A percentile compares a stretch with the other conserved stretches of the same genome.
Conservation (phyloP, 1,140 invertebrate species). For the Oryctes rhinoceros region DNA sequence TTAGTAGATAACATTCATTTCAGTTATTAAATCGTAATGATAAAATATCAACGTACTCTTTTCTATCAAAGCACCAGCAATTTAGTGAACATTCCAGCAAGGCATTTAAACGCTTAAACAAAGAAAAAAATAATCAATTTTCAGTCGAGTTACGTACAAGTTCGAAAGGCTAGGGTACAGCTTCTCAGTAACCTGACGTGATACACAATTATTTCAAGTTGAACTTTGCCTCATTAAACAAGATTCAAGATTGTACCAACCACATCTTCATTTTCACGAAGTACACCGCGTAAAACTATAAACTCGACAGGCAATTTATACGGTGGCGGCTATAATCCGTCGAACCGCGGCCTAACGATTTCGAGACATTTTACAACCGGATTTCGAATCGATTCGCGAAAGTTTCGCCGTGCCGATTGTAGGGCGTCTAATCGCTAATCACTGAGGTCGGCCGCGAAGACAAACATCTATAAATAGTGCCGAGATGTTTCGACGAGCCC, state of each 20-base stretch:
- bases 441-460: not conserved
- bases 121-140: no score
- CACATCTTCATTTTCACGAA: not conserved
- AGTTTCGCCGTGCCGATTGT: not conserved
- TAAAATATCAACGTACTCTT: no score
- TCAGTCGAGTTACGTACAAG: no score
- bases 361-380: not conserved
- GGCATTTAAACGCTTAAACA: no score
- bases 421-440: not conserved
- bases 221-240: not conserved
- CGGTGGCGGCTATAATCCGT: not conserved
- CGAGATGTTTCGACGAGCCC: conserved; percentile 2
- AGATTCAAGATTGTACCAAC: not conserved
- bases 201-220: not conserved
- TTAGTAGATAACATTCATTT: no score
- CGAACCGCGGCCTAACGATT: not conserved
- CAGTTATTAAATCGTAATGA: no score
- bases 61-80: no score
- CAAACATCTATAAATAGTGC: not conserved
- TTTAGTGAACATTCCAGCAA: no score
- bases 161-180: not conserved
- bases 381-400: not conserved
- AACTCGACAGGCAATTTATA: not conserved
- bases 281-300: no score
- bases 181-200: not conserved